Conservation (phyloP, 1,140 invertebrate species). For the Sminthurinus signatus region DNA sequence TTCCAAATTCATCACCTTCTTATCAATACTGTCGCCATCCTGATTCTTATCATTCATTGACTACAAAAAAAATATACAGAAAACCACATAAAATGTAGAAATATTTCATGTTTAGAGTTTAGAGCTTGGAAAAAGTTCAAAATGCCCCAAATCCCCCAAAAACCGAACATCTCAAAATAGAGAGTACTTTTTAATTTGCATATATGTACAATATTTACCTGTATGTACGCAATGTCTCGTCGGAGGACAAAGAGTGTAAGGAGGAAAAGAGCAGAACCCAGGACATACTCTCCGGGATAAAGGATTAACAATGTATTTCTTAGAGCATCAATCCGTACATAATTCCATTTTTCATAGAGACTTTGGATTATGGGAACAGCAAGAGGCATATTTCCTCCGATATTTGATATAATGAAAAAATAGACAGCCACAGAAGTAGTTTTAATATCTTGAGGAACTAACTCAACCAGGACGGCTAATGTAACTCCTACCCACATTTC, state of each 20-base stretch:
- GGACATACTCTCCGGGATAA: slow-evolving; percentile 47
- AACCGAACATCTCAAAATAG: too few relatives aligned
- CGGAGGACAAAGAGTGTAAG: slow-evolving; percentile 45
- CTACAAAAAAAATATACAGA: too few relatives aligned
- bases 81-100: too few relatives aligned
- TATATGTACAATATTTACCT: slow-evolving; percentile 19
- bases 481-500: slow-evolving; percentile 45
- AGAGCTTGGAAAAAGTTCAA: too few relatives aligned
- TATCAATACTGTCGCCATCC: too few relatives aligned
- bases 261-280: slow-evolving; percentile 45
- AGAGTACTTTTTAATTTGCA: too few relatives aligned
- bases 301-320: slow-evolving; percentile 46
- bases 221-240: slow-evolving; percentile 41
- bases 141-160: too few relatives aligned
- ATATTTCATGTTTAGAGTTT: too few relatives aligned
- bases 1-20: too few relatives aligned
- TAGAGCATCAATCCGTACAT: slow-evolving; percentile 19
- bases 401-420: slow-evolving; percentile 45
- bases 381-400: slow-evolving; percentile 42
- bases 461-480: slow-evolving; percentile 44
- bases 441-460: slow-evolving; percentile 41
- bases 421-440: slow-evolving; percentile 43
- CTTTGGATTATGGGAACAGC: slow-evolving; percentile 8
- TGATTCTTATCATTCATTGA: too few relatives aligned
- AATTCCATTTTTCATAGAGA: slow-evolving; percentile 14